phyloP scores from a whole-genome alignment of 1,140 invertebrate genomes.

The Lasaia peninsularis region DNA sequence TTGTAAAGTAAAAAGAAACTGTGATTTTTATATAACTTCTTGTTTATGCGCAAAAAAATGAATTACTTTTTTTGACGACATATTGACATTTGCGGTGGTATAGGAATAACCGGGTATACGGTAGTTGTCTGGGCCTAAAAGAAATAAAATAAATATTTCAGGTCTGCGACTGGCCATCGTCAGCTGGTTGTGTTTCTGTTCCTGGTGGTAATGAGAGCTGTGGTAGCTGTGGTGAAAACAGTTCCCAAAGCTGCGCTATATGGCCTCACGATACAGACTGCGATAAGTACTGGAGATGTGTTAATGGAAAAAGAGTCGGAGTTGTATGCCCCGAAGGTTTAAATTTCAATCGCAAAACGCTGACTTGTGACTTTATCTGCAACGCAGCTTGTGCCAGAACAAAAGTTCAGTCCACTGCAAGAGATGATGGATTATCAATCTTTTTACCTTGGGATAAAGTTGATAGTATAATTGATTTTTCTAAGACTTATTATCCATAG shows the following conservation, averaged over 20 bases:
- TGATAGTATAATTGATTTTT: neutral
- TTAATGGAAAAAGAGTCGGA: slow-evolving; percentile 14
- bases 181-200: neutral
- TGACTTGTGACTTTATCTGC: neutral
- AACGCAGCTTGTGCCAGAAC: neutral
- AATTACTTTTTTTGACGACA: too few relatives aligned
- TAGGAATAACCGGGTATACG: too few relatives aligned
- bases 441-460: neutral
- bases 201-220: neutral
- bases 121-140: too few relatives aligned
- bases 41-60: too few relatives aligned
- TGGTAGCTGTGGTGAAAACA: neutral
- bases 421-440: neutral
- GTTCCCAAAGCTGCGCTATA: slow-evolving; percentile 27
- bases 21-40: too few relatives aligned
- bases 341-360: slow-evolving; percentile 8
- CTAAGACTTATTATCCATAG: neutral
- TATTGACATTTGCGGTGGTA: too few relatives aligned
- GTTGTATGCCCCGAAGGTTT: slow-evolving; percentile 12
- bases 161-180: neutral
- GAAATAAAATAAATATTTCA: neutral
- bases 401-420: neutral
- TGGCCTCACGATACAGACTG: slow-evolving; percentile 30
- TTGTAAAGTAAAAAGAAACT: too few relatives aligned
- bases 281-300: slow-evolving; percentile 25